Conservation (phyloP, 2,888 invertebrate genomes). For the Coleophora flavipennella region DNA sequence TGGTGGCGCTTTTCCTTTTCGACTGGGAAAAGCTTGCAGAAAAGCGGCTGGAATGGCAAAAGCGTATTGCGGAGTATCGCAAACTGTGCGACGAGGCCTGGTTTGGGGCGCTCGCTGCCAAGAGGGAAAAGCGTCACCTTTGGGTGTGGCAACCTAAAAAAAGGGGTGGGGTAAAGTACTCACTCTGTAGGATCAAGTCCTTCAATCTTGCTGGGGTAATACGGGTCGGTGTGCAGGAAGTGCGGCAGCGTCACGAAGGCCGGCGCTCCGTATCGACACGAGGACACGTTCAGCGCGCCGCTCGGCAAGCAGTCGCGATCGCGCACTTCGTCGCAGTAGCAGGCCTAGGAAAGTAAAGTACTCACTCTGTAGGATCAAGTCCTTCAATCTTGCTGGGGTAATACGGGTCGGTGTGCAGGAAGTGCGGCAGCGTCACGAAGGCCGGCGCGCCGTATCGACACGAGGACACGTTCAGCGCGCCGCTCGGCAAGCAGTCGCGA, state of each 20-base stretch:
- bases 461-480: constrained; percentile 79
- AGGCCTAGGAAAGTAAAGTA: constrained; percentile 34
- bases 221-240: constrained; percentile 81
- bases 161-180: no score
- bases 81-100: no score
- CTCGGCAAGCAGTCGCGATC: constrained; percentile 56
- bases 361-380: constrained; percentile 67
- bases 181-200: constrained; percentile 75
- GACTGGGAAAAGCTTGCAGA: no score
- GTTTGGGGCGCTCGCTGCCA: no score
- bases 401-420: constrained; percentile 79
- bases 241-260: constrained; percentile 87
- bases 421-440: constrained; percentile 87
- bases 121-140: no score
- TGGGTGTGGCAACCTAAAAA: no score
- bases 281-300: constrained; percentile 81
- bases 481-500: constrained; percentile 61
- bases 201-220: constrained; percentile 73
- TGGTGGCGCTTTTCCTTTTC: no score
- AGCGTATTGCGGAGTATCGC: no score
- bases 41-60: no score
- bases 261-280: constrained; percentile 84
- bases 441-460: constrained; percentile 88
- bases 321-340: constrained; percentile 74
- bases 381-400: constrained; percentile 78